Evolutionary conservation across 2,888 invertebrate genomes (phyloP).

Genomic region (Magallana nippona): DNA sequence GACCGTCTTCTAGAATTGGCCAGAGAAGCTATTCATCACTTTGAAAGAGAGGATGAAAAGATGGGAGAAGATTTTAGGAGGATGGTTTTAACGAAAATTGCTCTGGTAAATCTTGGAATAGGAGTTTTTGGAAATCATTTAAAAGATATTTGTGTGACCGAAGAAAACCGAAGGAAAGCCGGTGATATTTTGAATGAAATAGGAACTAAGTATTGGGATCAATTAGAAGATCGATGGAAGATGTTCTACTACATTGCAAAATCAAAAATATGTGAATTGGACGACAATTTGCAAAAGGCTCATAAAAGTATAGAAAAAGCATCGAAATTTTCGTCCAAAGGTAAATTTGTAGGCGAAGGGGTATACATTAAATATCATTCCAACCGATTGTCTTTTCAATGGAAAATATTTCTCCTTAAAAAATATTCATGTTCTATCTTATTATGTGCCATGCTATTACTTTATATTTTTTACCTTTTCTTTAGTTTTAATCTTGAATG

Average conservation of each 20-base stretch:
- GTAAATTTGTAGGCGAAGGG: conserved; percentile 7
- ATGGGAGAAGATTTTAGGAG: conserved; percentile 57
- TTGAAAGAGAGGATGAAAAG: conserved; percentile 51
- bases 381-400: neutral
- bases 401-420: neutral
- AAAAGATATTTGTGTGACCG: conserved; percentile 40
- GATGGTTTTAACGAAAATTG: conserved; percentile 56
- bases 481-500: neutral
- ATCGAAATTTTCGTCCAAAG: neutral
- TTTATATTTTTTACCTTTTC: neutral
- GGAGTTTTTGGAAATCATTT: conserved; percentile 52
- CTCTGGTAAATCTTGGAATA: conserved; percentile 55
- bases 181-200: conserved; percentile 49
- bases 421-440: neutral
- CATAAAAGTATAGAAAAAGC: neutral
- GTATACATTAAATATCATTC: neutral
- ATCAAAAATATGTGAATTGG: conserved; percentile 45
- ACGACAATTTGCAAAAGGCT: neutral
- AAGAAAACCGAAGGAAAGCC: conserved; percentile 46
- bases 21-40: conserved; percentile 53
- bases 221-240: conserved; percentile 54
- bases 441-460: neutral
- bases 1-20: conserved; percentile 48
- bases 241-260: conserved; percentile 54
- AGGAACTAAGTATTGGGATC: conserved; percentile 50